phyloP scores from a whole-genome alignment of 2,888 invertebrate genomes.

The Cyrtodaria siliqua region DNA sequence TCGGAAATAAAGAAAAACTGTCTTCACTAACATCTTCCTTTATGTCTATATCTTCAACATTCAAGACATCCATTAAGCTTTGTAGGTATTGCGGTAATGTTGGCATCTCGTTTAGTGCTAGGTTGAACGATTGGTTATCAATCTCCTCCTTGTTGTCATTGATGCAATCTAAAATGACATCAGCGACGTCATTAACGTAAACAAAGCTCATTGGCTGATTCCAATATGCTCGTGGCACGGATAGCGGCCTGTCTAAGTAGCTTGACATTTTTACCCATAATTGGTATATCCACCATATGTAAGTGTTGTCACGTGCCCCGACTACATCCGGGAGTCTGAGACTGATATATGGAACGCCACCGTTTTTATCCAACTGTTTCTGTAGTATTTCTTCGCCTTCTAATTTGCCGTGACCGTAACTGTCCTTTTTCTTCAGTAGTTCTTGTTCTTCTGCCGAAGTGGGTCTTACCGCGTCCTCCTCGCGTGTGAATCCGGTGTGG shows the following conservation, averaged over 20 bases:
- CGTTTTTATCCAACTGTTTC: slow-evolving; percentile 68
- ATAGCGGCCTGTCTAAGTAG: slow-evolving; percentile 77
- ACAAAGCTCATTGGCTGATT: slow-evolving; percentile 85
- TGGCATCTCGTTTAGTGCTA: slow-evolving; percentile 84
- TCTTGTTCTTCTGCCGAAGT: slow-evolving; percentile 73
- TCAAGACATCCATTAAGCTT: slow-evolving; percentile 70
- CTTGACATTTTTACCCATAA: slow-evolving; percentile 85
- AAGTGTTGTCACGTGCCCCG: slow-evolving; percentile 86
- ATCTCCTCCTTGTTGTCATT: slow-evolving; percentile 51
- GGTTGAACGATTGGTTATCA: slow-evolving; percentile 84
- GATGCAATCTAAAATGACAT: slow-evolving; percentile 77
- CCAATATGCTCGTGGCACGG: slow-evolving; percentile 79
- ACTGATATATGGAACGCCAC: slow-evolving; percentile 83
- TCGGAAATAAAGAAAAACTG: slow-evolving; percentile 85
- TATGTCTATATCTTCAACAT: slow-evolving; percentile 59
- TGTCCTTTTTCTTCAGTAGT: slow-evolving; percentile 79
- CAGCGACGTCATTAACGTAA: slow-evolving; percentile 86
- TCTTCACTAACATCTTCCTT: slow-evolving; percentile 57
- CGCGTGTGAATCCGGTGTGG: slow-evolving; percentile 73
- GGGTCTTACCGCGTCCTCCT: slow-evolving; percentile 86
- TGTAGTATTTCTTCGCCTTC: slow-evolving; percentile 85
- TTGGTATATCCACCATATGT: slow-evolving; percentile 87
- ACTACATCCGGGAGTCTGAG: slow-evolving; percentile 87
- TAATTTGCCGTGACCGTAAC: slow-evolving; percentile 86
- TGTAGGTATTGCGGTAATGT: slow-evolving; percentile 82